A percentile compares a stretch with the other conserved stretches of the same genome.
These are phyloP conservation scores for Phymatocera aterrima DNA, from an alignment of 2,888 invertebrate species.

Conservation along the genomic window DNA sequence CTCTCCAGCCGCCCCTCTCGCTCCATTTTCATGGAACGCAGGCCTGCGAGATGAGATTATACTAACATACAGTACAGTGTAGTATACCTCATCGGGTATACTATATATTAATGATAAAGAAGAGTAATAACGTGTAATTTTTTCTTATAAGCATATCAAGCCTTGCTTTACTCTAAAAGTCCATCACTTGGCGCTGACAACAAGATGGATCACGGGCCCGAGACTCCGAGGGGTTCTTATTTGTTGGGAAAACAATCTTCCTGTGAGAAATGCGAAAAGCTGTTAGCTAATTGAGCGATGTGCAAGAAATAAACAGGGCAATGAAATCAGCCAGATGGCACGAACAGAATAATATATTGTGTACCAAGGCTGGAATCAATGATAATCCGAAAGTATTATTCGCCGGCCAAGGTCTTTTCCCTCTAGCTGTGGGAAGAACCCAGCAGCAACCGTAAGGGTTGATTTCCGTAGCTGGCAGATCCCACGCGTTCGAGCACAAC, in stretches of 20 bases:
- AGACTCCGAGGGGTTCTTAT: neutral
- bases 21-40: neutral
- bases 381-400: no score
- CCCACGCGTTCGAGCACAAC: no score
- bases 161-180: neutral
- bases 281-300: conserved; percentile 1
- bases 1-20: no score
- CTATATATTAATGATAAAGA: neutral
- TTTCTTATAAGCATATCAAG: neutral
- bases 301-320: neutral
- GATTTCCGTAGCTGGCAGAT: no score
- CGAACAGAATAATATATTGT: no score
- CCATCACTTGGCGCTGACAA: neutral
- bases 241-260: neutral
- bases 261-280: neutral
- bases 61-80: no score
- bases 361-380: no score
- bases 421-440: no score
- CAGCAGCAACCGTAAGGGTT: no score
- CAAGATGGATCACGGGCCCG: neutral
- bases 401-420: no score
- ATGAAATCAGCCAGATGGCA: neutral
- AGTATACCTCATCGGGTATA: no score
- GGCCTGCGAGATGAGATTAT: neutral
- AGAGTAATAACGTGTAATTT: conserved; percentile 7